phyloP scores from a whole-genome alignment of 2,888 invertebrate genomes.

The Micoletzkya japonica region DNA sequence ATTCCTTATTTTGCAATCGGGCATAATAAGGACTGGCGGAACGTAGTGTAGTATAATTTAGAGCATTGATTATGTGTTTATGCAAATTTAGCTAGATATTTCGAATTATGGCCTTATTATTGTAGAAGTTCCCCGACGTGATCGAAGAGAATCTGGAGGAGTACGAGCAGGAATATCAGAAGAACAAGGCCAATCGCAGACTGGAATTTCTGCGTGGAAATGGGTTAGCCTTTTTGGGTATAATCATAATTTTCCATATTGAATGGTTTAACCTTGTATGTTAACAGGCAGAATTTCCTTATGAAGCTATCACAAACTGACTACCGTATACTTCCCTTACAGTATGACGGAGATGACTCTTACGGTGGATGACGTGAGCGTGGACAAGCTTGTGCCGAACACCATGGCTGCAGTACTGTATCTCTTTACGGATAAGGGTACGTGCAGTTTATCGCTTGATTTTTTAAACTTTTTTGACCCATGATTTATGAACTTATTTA shows the following conservation, averaged over 20 bases:
- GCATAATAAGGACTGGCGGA: too few species aligned
- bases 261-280: too few species aligned
- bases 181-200: slow-evolving; percentile 37
- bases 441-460: not conserved
- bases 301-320: too few species aligned
- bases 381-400: slow-evolving; percentile 46
- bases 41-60: too few species aligned
- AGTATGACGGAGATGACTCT: slow-evolving; percentile 45
- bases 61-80: not conserved
- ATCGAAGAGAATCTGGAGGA: slow-evolving; percentile 36
- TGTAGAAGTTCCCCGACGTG: slow-evolving; percentile 34
- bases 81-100: not conserved
- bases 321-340: too few species aligned
- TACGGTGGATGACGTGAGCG: slow-evolving; percentile 40
- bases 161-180: slow-evolving; percentile 32
- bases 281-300: too few species aligned
- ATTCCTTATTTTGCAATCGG: too few species aligned
- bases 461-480: not conserved
- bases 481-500: not conserved
- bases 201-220: slow-evolving; percentile 43
- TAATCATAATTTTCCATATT: too few species aligned
- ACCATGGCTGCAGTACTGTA: slow-evolving; percentile 47
- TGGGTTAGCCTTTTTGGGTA: slow-evolving; percentile 39
- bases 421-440: slow-evolving; percentile 38
- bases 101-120: slow-evolving; percentile 2